Conservation (phyloP, 2,888 invertebrate genomes). For the Oxycera nigricornis region DNA sequence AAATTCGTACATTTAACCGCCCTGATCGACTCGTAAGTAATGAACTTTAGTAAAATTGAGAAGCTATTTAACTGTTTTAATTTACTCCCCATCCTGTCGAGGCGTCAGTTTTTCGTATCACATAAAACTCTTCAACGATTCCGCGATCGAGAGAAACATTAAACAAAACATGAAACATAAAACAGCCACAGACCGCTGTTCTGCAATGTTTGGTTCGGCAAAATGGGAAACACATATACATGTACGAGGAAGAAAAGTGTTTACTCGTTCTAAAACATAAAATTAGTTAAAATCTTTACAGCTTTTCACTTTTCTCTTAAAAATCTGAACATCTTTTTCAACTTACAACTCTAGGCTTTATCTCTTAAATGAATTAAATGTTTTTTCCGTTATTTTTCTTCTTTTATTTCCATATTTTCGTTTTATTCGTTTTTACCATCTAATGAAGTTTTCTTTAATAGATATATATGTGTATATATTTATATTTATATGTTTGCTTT, state of each 20-base stretch:
- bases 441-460: background rate
- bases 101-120: too few species aligned
- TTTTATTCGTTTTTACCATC: background rate
- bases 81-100: too few species aligned
- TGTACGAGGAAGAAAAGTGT: background rate
- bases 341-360: slow-evolving; percentile 35
- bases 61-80: too few species aligned
- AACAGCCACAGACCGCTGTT: background rate
- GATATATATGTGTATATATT: background rate
- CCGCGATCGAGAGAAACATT: too few species aligned
- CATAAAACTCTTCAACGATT: too few species aligned
- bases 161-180: background rate
- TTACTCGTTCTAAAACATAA: too few species aligned
- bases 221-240: background rate
- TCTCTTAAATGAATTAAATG: slow-evolving; percentile 44
- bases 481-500: slow-evolving; percentile 9
- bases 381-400: background rate
- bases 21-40: too few species aligned
- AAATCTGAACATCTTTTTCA: slow-evolving; percentile 9
- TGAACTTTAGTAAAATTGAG: too few species aligned
- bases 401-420: background rate
- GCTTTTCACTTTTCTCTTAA: background rate
- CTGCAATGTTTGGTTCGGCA: background rate
- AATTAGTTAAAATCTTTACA: slow-evolving; percentile 7
- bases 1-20: too few species aligned